These are phyloP conservation scores for Eupelmus urozonus DNA, from an alignment of 2,888 invertebrate species.

Conservation along the genomic window DNA sequence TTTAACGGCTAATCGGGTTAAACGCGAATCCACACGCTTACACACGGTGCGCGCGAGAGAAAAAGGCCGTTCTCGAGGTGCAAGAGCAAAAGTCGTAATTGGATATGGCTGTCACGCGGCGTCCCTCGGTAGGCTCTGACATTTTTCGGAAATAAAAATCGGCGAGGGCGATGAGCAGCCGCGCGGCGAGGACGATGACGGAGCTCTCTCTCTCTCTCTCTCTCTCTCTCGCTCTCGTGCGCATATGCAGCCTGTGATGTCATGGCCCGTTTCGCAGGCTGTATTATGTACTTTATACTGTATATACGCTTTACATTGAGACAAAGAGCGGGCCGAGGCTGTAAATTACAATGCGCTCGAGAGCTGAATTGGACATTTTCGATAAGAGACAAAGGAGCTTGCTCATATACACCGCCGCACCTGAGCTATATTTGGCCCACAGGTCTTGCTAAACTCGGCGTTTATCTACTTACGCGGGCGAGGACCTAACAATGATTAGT, in stretches of 20 bases:
- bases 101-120: constrained; percentile 32
- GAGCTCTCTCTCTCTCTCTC: too few species aligned
- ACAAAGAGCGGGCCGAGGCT: too few species aligned
- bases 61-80: constrained; percentile 47
- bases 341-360: too few species aligned
- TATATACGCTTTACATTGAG: too few species aligned
- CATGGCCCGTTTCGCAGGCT: not conserved
- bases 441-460: not conserved
- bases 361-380: too few species aligned
- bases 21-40: too few species aligned
- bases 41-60: not conserved
- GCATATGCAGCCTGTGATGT: constrained; percentile 39
- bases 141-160: constrained; percentile 41
- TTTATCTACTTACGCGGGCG: too few species aligned
- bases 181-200: not conserved
- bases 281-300: too few species aligned
- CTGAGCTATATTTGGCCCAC: not conserved
- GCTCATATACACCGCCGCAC: not conserved
- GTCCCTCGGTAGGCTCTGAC: constrained; percentile 19
- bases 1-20: constrained; percentile 52
- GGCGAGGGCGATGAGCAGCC: not conserved
- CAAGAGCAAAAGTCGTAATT: constrained; percentile 43
- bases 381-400: not conserved
- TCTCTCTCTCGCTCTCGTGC: not conserved
- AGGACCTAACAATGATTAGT: too few species aligned